A percentile compares a stretch with the other conserved stretches of the same genome.
Conservation (phyloP, 2,888 invertebrate genomes). For the Leucania comma region DNA sequence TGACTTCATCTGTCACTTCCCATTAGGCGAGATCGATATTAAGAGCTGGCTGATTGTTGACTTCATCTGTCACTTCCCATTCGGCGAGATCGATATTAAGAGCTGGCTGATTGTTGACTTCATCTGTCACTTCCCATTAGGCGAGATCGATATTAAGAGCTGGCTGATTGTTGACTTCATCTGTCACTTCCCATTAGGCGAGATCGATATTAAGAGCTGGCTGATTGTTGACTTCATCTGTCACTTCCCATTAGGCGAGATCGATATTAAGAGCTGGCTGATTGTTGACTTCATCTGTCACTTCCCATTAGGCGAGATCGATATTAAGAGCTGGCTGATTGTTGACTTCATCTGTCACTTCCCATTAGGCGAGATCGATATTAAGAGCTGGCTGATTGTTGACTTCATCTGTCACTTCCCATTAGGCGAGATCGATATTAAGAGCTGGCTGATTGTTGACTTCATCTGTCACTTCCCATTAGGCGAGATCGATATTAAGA, state of each 20-base stretch:
- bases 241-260: neutral
- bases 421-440: neutral
- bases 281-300: neutral
- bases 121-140: neutral
- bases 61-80: neutral
- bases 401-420: neutral
- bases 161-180: neutral
- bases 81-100: neutral
- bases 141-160: neutral
- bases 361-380: neutral
- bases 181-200: neutral
- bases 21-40: neutral
- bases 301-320: neutral
- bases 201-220: neutral
- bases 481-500: neutral
- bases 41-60: neutral
- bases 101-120: neutral
- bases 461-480: neutral
- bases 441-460: neutral
- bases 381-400: neutral
- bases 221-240: neutral
- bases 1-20: neutral
- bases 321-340: neutral
- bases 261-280: neutral
- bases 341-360: neutral